Evolutionary conservation across 2,888 invertebrate species (phyloP).

Genomic region (Callosobruchus maculatus): DNA sequence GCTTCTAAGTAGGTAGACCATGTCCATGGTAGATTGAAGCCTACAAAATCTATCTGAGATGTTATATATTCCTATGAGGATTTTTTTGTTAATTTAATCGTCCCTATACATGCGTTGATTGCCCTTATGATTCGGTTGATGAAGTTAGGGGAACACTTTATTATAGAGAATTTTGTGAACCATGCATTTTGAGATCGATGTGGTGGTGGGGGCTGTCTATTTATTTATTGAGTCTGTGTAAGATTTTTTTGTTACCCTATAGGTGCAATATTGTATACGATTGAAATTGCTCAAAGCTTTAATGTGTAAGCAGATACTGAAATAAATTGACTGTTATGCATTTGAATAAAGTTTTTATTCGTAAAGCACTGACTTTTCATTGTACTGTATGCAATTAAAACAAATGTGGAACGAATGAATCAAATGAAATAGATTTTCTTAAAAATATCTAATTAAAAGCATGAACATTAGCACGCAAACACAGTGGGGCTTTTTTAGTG

Average conservation of each 20-base stretch:
- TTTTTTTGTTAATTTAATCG: background rate
- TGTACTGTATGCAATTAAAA: background rate
- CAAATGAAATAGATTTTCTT: no score
- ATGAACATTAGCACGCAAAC: no score
- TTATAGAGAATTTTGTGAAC: background rate
- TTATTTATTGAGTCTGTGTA: background rate
- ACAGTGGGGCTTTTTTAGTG: no score
- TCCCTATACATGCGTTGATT: background rate
- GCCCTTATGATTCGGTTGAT: background rate
- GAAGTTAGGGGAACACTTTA: background rate
- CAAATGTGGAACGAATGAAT: no score
- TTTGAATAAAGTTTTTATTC: background rate
- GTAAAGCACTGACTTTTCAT: background rate
- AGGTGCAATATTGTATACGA: background rate
- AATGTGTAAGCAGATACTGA: background rate
- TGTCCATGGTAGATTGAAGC: background rate
- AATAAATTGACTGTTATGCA: background rate
- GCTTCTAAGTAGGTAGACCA: conserved; percentile 65
- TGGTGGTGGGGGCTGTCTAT: background rate
- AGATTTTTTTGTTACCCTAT: background rate
- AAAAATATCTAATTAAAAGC: no score
- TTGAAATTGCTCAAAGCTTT: background rate
- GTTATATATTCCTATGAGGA: background rate
- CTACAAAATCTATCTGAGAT: background rate
- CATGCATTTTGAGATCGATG: background rate